A percentile compares a stretch with the other conserved stretches of the same genome.
Conservation (phyloP, 2,113 vertebrate genomes). For the Atrichornis clamosus region DNA sequence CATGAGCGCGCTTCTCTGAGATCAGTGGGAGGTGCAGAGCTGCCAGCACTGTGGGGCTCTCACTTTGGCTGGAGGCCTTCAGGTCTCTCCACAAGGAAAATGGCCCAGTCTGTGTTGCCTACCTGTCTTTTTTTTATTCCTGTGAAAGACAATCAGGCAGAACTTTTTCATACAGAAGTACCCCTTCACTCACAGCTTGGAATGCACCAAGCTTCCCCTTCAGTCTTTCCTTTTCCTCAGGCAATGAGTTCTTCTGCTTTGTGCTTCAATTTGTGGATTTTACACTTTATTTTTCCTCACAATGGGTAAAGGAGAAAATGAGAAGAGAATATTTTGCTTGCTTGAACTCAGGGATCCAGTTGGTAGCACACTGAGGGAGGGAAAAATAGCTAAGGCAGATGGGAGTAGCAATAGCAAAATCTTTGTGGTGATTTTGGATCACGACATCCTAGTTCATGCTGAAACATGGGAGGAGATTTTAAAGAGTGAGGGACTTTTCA, state of each 20-base stretch:
- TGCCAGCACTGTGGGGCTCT: neutral
- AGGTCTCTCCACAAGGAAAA: neutral
- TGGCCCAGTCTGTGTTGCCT: neutral
- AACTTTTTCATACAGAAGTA: neutral
- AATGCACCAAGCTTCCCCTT: neutral
- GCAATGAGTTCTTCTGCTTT: neutral
- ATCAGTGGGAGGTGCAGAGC: neutral
- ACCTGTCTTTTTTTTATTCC: neutral
- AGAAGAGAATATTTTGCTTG: neutral
- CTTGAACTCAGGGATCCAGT: neutral
- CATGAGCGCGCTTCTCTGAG: neutral
- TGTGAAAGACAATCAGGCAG: neutral
- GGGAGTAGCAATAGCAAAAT: neutral
- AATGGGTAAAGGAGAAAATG: neutral
- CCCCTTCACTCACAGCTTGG: neutral
- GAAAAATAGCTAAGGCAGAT: neutral
- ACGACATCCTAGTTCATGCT: rapidly evolving
- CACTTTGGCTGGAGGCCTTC: neutral
- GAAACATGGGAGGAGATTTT: neutral
- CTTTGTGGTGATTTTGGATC: neutral
- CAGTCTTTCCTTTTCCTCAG: neutral
- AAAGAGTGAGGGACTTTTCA: neutral
- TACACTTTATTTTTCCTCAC: neutral
- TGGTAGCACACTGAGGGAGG: neutral
- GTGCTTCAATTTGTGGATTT: neutral